Percentiles rank a stretch among this genome's conserved stretches.
Evolutionary conservation across 2,113 vertebrate species (phyloP).

Genomic region (Malurus elegans): DNA sequence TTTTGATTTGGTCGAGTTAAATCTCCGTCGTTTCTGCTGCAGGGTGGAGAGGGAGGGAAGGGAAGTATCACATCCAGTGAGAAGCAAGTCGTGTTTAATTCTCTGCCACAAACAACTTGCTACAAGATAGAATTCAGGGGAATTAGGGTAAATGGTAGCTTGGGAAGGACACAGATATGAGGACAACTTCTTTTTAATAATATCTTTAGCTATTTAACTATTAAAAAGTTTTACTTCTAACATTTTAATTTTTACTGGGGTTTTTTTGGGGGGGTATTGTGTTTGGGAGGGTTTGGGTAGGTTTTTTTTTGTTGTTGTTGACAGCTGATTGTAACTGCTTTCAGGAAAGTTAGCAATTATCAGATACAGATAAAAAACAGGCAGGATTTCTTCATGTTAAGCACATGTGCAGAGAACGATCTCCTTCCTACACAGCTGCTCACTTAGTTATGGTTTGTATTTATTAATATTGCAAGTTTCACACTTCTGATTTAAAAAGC

Average conservation of each 20-base stretch:
- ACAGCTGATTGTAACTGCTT: neutral
- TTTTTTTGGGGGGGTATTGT: neutral
- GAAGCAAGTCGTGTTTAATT: neutral
- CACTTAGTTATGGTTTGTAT: neutral
- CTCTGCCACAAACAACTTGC: neutral
- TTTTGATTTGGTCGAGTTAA: constrained; percentile 24
- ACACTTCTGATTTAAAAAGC: neutral
- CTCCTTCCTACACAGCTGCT: neutral
- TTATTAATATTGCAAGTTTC: neutral
- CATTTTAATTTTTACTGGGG: neutral
- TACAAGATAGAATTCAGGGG: neutral
- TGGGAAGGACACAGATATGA: neutral
- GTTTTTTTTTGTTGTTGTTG: neutral
- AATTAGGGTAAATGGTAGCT: neutral
- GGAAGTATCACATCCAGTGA: neutral
- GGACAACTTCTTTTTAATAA: neutral
- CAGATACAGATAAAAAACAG: neutral
- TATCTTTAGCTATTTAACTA: neutral
- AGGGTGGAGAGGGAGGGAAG: neutral
- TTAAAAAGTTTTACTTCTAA: neutral
- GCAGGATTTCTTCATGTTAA: neutral
- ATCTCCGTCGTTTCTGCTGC: neutral
- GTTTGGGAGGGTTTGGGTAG: too few relatives aligned
- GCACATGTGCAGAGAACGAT: neutral
- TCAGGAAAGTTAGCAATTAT: neutral